Evolutionary conservation across 2,797 vertebrate species (phyloP).

Genomic region (Diglossa cyanea): DNA sequence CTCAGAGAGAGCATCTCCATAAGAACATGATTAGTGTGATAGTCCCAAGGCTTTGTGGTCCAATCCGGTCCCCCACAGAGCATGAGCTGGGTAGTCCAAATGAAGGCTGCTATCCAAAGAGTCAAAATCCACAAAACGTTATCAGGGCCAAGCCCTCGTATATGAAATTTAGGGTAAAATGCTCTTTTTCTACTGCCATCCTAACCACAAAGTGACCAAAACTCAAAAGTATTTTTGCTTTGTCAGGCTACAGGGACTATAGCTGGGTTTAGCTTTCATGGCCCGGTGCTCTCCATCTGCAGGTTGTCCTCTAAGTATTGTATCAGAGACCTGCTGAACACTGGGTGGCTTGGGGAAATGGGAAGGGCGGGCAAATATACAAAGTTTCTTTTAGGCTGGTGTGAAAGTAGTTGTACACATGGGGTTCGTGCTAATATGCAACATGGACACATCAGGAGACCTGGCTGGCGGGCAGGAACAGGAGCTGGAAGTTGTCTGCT

Average conservation of each 20-base stretch:
- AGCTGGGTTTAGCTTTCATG: not conserved
- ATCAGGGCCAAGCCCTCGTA: accelerated
- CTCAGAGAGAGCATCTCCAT: not conserved
- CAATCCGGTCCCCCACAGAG: not conserved
- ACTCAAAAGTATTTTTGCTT: not conserved
- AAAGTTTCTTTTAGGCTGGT: not conserved
- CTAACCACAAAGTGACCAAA: not conserved
- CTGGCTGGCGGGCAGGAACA: not conserved
- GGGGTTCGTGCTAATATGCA: not conserved
- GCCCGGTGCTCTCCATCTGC: not conserved
- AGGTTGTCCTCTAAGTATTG: not conserved
- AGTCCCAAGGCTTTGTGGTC: not conserved
- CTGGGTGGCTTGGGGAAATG: not conserved
- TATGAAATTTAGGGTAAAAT: not conserved
- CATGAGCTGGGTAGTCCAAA: not conserved
- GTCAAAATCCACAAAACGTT: not conserved
- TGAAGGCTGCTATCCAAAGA: not conserved
- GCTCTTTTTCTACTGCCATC: not conserved
- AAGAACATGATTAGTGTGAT: not conserved
- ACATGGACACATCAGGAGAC: not conserved
- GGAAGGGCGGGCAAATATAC: not conserved
- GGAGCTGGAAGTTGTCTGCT: not conserved
- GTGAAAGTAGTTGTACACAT: not conserved
- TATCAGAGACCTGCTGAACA: not conserved
- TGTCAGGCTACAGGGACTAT: not conserved